phyloP scores from a whole-genome alignment of 2,888 invertebrate species.

The Agrochola litura region DNA sequence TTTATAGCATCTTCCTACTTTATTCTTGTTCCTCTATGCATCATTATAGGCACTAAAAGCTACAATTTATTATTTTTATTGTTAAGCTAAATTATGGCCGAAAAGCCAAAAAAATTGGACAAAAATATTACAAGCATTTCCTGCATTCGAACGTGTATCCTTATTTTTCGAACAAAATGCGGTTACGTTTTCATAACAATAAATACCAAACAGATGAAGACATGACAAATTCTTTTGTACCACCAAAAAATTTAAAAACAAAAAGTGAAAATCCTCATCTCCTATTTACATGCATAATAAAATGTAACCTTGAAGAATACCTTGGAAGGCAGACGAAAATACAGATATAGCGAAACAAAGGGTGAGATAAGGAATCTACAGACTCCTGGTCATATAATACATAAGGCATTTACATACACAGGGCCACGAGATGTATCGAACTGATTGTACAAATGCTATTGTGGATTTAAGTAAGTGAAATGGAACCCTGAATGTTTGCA shows the following conservation, averaged over 20 bases:
- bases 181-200: neutral
- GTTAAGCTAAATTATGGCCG: neutral
- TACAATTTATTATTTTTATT: neutral
- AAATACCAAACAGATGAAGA: constrained; percentile 26
- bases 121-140: constrained; percentile 11
- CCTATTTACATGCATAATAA: constrained; percentile 55
- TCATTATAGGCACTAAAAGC: neutral
- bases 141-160: neutral
- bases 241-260: constrained; percentile 43
- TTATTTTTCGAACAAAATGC: constrained; percentile 11
- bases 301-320: constrained; percentile 73
- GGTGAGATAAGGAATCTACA: constrained; percentile 78
- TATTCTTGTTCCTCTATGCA: constrained; percentile 7
- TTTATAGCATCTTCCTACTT: constrained; percentile 5
- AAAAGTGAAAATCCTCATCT: constrained; percentile 18
- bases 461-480: constrained; percentile 82
- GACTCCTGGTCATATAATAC: constrained; percentile 78
- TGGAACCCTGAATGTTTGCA: constrained; percentile 79
- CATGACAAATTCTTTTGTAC: constrained; percentile 32
- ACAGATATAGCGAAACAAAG: constrained; percentile 75
- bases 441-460: constrained; percentile 77
- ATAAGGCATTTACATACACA: constrained; percentile 82
- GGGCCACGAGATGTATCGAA: constrained; percentile 80
- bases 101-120: neutral
- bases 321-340: constrained; percentile 66